Evolutionary conservation across 2,888 invertebrate genomes (phyloP), one percentile per base, ranked within the genome.

Genomic region (Tortrix viridana): DNA sequence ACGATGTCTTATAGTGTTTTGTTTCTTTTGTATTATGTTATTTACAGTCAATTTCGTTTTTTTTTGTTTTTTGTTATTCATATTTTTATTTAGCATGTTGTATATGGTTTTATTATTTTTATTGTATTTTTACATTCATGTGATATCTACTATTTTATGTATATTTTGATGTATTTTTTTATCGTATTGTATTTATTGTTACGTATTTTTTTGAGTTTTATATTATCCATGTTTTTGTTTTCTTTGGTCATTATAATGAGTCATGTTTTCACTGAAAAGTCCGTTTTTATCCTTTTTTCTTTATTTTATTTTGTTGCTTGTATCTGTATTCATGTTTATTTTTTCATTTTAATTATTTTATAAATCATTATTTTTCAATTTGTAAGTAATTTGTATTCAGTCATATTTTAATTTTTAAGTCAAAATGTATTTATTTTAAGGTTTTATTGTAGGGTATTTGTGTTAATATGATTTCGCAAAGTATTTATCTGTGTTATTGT

Each of bases 1-100:
- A 52, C 58, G 67, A 50, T 68, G 69, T 58, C 14, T 60, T 14
- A 14, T 54, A 26, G 14, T 14, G 46, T 57, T 58, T 53, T 57
- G 20, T 19, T 32, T 37, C 37, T 55, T 57, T 60, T 23, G 20
- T 26, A 6, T 19, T 32, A 16, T 53, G 6, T 60, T 7, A 6
- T 32, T 16, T 5, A 7, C 23, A 19, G 5, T 52, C 3, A 20
- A 7, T 38, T 52, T 9, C 19, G 3, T 14, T 12, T 32, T 1
- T 43, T 20, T 0, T 9, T 22, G 6, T 22, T 16, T 38, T n/a
- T 38, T 22, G 3, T 23, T 48, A 1, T 2, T n/a, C 19, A n/a
- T 5, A 14, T 19, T 52, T 38, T 43, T 3, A 9, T 2, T 12
- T 12, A 3, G 2, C 4, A 3, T 22, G 4, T 32, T 32, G 9